Conservation (phyloP, 2,888 invertebrate species). For the Mantis religiosa region DNA sequence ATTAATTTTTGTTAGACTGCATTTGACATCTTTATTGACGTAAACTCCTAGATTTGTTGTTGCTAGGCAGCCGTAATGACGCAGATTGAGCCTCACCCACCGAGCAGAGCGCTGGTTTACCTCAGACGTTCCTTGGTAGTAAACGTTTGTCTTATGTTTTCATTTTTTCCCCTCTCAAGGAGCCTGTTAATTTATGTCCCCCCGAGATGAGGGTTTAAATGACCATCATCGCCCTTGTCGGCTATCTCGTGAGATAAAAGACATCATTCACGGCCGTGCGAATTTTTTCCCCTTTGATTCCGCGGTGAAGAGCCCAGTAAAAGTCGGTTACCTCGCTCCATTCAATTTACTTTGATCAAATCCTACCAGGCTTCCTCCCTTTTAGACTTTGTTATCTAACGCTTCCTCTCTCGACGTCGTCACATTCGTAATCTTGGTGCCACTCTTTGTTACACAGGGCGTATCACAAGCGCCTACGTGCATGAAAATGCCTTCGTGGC, state of each 20-base stretch:
- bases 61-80: no score
- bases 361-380: conserved; percentile 7
- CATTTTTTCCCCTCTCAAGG: background rate
- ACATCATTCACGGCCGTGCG: background rate
- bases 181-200: background rate
- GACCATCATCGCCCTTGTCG: background rate
- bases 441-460: background rate
- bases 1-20: no score
- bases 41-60: no score
- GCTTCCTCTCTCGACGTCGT: background rate
- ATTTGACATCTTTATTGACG: no score
- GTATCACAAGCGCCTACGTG: no score
- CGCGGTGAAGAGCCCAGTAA: background rate
- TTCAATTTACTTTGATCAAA: conserved; percentile 31
- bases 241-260: background rate
- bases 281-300: conserved; percentile 16
- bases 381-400: background rate
- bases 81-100: no score
- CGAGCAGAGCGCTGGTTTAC: no score
- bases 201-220: background rate
- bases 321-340: conserved; percentile 28
- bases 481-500: no score
- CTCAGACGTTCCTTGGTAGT: no score
- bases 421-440: background rate
- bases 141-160: background rate